Conservation (phyloP, 2,888 invertebrate genomes). For the Pandemis heparana region DNA sequence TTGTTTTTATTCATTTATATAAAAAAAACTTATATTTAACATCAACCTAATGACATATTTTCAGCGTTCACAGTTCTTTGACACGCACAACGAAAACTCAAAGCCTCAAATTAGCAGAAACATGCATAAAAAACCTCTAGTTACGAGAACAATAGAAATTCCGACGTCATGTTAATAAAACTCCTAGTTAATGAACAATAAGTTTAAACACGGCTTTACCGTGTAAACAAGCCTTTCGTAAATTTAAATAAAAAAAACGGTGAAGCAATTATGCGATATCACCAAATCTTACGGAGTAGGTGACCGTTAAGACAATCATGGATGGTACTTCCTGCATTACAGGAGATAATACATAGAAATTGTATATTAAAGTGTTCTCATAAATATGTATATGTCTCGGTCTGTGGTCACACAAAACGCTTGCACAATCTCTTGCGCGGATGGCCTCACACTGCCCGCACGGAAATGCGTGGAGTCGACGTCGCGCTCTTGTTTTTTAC, state of each 20-base stretch:
- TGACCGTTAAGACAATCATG: conserved; percentile 83
- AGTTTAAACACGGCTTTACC: conserved; percentile 18
- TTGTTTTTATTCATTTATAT: no score
- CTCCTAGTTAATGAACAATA: conserved; percentile 24
- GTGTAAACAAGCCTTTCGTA: conserved; percentile 40
- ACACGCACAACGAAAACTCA: not conserved
- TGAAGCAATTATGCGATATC: conserved; percentile 69
- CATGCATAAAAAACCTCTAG: conserved; percentile 2
- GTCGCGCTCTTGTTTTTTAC: conserved; percentile 15
- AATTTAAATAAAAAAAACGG: conserved; percentile 48
- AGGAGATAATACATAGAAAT: conserved; percentile 85
- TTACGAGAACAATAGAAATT: conserved; percentile 38
- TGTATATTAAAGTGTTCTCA: conserved; percentile 84
- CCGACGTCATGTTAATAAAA: conserved; percentile 31
- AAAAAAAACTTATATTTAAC: no score
- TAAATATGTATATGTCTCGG: conserved; percentile 85
- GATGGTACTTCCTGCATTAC: conserved; percentile 82
- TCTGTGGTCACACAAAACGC: conserved; percentile 79
- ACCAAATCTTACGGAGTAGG: conserved; percentile 64
- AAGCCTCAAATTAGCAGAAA: conserved; percentile 21
- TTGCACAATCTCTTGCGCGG: conserved; percentile 81
- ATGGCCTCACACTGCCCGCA: conserved; percentile 64
- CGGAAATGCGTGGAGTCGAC: conserved; percentile 49
- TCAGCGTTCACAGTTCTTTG: not conserved
- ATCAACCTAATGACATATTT: not conserved